Conservation (phyloP, 2,797 vertebrate genomes). For the Sciurus vulgaris region DNA sequence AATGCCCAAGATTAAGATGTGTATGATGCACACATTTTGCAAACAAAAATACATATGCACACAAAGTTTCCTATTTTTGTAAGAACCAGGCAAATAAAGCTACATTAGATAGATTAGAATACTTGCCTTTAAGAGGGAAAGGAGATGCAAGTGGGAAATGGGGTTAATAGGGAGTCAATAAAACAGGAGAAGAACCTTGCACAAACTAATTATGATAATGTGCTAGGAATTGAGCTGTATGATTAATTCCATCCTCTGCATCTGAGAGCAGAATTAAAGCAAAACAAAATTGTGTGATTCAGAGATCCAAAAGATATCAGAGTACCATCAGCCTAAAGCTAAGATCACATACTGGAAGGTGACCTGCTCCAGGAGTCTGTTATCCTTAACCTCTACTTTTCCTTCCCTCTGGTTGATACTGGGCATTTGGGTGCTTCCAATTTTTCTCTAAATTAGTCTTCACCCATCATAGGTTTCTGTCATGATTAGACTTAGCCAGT, state of each 20-base stretch:
- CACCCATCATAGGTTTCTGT: background rate
- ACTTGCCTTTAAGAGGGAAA: background rate
- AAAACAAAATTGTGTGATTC: background rate
- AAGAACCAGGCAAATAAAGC: background rate
- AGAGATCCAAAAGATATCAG: background rate
- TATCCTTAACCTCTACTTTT: background rate
- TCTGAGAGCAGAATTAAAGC: background rate
- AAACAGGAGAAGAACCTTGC: slow-evolving; percentile 13
- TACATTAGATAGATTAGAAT: background rate
- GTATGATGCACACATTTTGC: background rate
- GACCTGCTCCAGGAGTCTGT: background rate
- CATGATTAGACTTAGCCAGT: background rate
- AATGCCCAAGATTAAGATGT: background rate
- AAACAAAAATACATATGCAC: background rate
- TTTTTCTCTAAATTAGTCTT: background rate
- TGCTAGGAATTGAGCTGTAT: background rate
- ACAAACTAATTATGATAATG: background rate
- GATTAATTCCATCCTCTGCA: background rate
- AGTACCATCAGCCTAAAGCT: background rate
- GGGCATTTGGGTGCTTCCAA: background rate
- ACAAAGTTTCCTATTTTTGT: background rate
- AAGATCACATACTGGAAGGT: background rate
- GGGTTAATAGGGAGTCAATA: slow-evolving; percentile 26
- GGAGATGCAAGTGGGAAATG: background rate
- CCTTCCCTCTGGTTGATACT: background rate